Base-by-base conservation (phyloP, 2,888 invertebrate species). In the Muschampia plurimacula region DNA sequence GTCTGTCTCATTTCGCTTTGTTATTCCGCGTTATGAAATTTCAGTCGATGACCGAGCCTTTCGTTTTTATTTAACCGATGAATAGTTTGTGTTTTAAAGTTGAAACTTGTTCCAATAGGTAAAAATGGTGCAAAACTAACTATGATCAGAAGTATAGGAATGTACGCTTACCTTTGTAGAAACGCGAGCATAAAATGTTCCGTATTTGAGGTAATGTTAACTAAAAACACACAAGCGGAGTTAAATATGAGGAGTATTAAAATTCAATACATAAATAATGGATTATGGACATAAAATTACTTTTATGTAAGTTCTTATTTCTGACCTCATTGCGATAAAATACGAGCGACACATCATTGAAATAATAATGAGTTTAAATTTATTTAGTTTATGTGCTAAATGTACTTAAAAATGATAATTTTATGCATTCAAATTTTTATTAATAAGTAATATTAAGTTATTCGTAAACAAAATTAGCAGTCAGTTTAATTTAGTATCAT, bases 1-100 rank as follows among this genome's bases (percentile, higher is more conserved):
- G 81, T 62, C 63, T 72, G 55, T 55, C 57, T 57, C 57, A 28
- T 65, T 67, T 62, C 60, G 60, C 74, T 77, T 75, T 74, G 59
- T 69, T 65, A 49, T 49, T 46, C 74, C 22, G 65, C 66, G 67
- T 69, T 67, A 75, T 66, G 55, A 69, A 63, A 66, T 57, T 70
- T 70, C 64, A 70, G 70, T 69, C 69, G 55, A 41, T 64, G 69
- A 69, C 69, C 69, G 63, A 52, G 41, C 63, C 63, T 69, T 70
- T 70, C 70, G 63, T 57, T 70, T 66, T 57, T 41, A 32, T 60
- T 59, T 57, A 44, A 36, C 7, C 32, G 60, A 36, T 49, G 36
- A 22, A 59, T 15, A 10, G 15, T 66, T 66, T n/a, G 55, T 36
- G 22, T 36, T 66, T 55, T 62, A 5, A 62, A 36, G 13, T 60